Conservation (phyloP, 2,113 vertebrate species). For the Puntigrus tetrazona region DNA sequence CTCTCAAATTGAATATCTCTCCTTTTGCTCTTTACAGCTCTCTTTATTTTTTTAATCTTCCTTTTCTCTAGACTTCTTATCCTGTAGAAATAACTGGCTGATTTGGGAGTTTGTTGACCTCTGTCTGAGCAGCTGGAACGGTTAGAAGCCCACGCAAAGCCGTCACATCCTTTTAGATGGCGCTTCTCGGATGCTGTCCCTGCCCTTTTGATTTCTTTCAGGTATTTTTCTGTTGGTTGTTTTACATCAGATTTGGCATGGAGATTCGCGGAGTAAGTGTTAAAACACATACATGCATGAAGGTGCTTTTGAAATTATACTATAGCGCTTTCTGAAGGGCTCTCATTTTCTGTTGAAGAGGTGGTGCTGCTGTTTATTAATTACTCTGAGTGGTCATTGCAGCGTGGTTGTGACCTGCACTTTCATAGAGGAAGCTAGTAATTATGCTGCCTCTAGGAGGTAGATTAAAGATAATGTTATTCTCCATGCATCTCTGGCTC, state of each 20-base stretch:
- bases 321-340: not conserved
- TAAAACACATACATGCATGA: not conserved
- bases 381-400: constrained; percentile 30
- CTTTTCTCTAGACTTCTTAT: not conserved
- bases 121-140: not conserved
- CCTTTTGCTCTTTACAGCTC: constrained; percentile 23
- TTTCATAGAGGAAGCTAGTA: not conserved
- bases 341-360: constrained; percentile 13
- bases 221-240: not conserved
- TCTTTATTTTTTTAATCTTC: constrained; percentile 31
- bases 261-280: not conserved
- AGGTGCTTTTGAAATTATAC: not conserved
- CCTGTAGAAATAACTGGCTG: not conserved
- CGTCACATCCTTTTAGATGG: not conserved
- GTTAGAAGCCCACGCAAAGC: not conserved
- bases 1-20: constrained; percentile 43
- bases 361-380: constrained; percentile 18
- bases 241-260: not conserved
- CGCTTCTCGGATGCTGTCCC: not conserved
- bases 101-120: constrained; percentile 8
- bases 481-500: constrained; percentile 27
- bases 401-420: not conserved
- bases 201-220: not conserved
- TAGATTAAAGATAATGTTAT: constrained; percentile 42
- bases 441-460: constrained; percentile 34